phyloP scores from a whole-genome alignment of 2,113 vertebrate species.

The Azemiops feae region DNA sequence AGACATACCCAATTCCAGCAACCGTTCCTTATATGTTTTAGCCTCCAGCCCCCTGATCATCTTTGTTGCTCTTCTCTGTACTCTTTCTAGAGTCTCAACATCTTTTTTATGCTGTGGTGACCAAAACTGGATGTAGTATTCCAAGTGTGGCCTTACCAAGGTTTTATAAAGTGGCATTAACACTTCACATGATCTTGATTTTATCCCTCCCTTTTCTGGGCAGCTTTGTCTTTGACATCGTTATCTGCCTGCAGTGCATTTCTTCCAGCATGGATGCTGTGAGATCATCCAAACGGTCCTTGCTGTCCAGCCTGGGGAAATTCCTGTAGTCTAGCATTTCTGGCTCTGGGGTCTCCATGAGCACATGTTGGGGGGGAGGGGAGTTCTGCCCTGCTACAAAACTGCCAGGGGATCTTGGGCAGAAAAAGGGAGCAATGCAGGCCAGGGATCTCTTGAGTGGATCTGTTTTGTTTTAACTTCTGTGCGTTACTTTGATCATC shows the following conservation, averaged over 20 bases:
- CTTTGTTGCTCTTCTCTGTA: too few relatives aligned
- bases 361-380: accelerated
- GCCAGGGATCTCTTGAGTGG: neutral
- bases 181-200: too few relatives aligned
- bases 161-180: too few relatives aligned
- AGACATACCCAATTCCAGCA: too few relatives aligned
- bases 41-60: too few relatives aligned
- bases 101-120: too few relatives aligned
- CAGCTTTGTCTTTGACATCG: too few relatives aligned
- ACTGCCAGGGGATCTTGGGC: neutral
- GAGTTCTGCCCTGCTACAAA: neutral
- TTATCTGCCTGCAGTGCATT: neutral
- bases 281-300: neutral
- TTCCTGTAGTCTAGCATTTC: neutral
- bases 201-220: too few relatives aligned
- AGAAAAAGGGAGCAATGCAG: neutral
- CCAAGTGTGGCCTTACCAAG: too few relatives aligned
- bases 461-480: neutral
- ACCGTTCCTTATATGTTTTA: too few relatives aligned
- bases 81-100: too few relatives aligned
- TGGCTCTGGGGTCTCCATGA: neutral
- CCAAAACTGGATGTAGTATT: too few relatives aligned
- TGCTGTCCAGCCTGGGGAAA: neutral
- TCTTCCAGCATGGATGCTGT: neutral
- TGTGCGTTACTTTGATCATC: neutral